phyloP scores from a whole-genome alignment of 2,888 invertebrate species.

The Perizoma flavofasciatum region DNA sequence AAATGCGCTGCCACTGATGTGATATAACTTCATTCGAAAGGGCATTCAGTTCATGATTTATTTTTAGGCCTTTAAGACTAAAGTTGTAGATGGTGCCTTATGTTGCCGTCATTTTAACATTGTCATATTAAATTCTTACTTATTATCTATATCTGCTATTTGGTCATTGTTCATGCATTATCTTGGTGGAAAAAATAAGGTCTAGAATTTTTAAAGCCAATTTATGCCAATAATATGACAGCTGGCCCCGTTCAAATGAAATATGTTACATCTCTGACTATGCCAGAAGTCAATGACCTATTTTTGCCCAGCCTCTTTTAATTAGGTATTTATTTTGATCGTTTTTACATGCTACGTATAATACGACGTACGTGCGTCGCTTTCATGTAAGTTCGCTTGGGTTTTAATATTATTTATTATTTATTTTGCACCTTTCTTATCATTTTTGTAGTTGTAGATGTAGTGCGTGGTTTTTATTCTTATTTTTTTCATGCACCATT shows the following conservation, averaged over 20 bases:
- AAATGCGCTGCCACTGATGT: conserved; percentile 15
- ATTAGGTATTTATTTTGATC: conserved; percentile 66
- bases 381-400: conserved; percentile 79
- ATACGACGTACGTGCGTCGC: conserved; percentile 72
- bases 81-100: too few species aligned
- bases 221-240: too few species aligned
- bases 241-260: not conserved
- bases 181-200: too few species aligned
- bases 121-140: too few species aligned
- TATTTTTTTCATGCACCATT: conserved; percentile 77
- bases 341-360: conserved; percentile 77
- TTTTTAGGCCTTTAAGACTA: not conserved
- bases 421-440: conserved; percentile 71
- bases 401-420: conserved; percentile 52
- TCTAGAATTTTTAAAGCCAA: too few species aligned
- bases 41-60: not conserved
- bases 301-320: conserved; percentile 18
- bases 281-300: conserved; percentile 3
- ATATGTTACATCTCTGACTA: conserved; percentile 1
- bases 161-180: too few species aligned
- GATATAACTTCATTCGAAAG: conserved; percentile 1
- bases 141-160: too few species aligned
- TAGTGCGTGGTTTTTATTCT: conserved; percentile 64
- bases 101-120: too few species aligned
- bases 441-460: conserved; percentile 59